phyloP scores from a whole-genome alignment of 1,140 invertebrate species.

The Drosophila leontia region DNA sequence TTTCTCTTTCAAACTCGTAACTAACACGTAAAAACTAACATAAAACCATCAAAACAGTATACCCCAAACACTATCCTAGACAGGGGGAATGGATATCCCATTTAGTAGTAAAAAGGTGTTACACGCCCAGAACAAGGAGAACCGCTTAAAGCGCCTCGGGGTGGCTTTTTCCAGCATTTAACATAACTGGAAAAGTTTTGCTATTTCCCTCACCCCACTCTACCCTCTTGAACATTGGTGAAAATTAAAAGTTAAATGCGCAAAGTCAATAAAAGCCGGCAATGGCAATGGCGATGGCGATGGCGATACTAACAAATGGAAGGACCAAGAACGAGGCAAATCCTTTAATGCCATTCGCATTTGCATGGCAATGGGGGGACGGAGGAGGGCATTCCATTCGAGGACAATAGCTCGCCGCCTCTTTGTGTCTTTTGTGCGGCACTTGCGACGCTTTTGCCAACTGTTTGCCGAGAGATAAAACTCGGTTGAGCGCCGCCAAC shows the following conservation, averaged over 20 bases:
- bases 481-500: conserved; percentile 39
- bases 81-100: not conserved
- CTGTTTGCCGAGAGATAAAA: conserved; percentile 77
- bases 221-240: conserved; percentile 33
- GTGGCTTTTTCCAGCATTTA: conserved; percentile 53
- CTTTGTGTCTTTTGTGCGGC: conserved; percentile 70
- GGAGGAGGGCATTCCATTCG: conserved; percentile 1
- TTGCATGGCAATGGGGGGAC: conserved; percentile 55
- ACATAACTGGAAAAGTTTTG: conserved; percentile 50
- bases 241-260: conserved; percentile 81
- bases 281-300: conserved; percentile 50
- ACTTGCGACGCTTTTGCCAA: conserved; percentile 55
- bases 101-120: conserved; percentile 59
- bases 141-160: conserved; percentile 50
- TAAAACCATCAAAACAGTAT: not conserved
- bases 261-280: conserved; percentile 72
- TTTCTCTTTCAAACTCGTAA: not conserved
- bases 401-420: conserved; percentile 61
- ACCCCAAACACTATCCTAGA: not conserved
- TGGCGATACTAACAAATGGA: conserved; percentile 63
- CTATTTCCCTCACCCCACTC: not conserved
- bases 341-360: conserved; percentile 70
- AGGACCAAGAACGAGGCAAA: conserved; percentile 41
- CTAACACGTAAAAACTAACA: not conserved
- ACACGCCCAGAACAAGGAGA: conserved; percentile 26